phyloP scores from a whole-genome alignment of 2,113 vertebrate genomes.

The Pterocles gutturalis region DNA sequence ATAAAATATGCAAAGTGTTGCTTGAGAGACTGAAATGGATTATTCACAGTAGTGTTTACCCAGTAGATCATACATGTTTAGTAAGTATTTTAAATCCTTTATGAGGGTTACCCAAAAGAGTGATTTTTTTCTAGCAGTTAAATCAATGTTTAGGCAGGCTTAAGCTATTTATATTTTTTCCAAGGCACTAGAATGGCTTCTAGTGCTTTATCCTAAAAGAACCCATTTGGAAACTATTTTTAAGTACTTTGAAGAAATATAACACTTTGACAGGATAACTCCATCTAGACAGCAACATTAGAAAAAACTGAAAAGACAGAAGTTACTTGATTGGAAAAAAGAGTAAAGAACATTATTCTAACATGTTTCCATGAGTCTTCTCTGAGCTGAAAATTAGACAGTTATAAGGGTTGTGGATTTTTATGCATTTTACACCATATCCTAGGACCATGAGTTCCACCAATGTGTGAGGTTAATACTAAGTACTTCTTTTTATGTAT shows the following conservation, averaged over 20 bases:
- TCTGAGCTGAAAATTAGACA: neutral
- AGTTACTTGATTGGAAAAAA: neutral
- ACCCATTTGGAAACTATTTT: neutral
- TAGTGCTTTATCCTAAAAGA: neutral
- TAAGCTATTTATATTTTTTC: neutral
- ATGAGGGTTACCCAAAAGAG: neutral
- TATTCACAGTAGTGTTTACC: neutral
- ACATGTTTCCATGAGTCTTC: neutral
- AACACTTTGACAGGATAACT: neutral
- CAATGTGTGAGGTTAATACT: neutral
- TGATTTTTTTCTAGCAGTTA: neutral
- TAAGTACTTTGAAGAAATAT: neutral
- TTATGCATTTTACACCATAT: neutral
- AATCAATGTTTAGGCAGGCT: neutral
- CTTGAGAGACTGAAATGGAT: neutral
- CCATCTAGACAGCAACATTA: neutral
- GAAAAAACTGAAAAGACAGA: neutral
- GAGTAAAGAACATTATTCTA: neutral
- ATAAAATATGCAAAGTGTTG: constrained; percentile 4
- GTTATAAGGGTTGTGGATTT: neutral
- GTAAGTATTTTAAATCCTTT: neutral
- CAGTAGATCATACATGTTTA: neutral
- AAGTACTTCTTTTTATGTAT: neutral
- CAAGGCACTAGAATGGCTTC: neutral
- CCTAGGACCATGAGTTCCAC: neutral